These are phyloP conservation scores for Pantherophis vulpinus DNA, from an alignment of 2,797 vertebrate species.

Conservation along the genomic window DNA sequence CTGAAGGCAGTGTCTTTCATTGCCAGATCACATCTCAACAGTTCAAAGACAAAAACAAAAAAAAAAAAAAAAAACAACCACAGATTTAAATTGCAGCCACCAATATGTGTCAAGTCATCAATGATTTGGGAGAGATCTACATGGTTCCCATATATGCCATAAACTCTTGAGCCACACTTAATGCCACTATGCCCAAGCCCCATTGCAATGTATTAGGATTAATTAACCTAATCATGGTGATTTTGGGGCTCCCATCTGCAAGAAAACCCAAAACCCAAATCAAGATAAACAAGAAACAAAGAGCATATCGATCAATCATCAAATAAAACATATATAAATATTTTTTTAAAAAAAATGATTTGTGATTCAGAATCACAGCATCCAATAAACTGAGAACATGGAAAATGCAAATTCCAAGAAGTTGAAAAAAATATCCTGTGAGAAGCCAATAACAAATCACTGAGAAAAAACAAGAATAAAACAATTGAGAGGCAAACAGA, in stretches of 20 bases:
- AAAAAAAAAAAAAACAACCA: too few species aligned
- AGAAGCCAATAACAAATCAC: not conserved
- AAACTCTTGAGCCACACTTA: not conserved
- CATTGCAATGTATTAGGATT: too few species aligned
- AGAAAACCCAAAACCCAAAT: not conserved
- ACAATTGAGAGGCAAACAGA: not conserved
- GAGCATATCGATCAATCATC: not conserved
- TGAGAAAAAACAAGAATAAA: not conserved
- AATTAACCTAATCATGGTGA: not conserved
- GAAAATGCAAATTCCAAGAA: not conserved
- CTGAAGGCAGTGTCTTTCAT: not conserved
- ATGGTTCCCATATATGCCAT: not conserved
- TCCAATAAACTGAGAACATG: not conserved
- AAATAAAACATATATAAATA: too few species aligned
- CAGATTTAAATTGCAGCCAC: not conserved
- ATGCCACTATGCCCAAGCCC: not conserved
- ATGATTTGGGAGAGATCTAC: not conserved
- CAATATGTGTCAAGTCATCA: not conserved
- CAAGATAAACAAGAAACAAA: not conserved
- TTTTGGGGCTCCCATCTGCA: not conserved
- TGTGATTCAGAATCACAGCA: not conserved
- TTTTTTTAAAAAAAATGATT: not conserved
- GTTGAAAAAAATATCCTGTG: not conserved
- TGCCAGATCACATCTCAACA: not conserved
- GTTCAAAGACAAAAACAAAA: not conserved